phyloP scores from a whole-genome alignment of 2,888 invertebrate genomes.

The Fragum sueziense region DNA sequence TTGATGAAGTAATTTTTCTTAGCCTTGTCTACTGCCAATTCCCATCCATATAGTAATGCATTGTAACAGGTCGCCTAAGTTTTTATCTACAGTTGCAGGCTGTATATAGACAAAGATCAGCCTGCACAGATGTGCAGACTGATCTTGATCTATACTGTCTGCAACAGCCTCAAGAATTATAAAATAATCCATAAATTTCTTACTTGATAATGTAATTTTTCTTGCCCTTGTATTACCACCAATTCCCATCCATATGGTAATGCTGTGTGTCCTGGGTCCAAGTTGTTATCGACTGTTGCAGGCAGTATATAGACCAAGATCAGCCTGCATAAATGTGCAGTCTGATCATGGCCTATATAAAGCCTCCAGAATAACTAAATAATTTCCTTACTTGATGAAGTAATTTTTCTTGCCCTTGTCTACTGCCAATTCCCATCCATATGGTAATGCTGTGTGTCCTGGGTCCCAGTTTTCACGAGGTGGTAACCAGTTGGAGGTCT shows the following conservation, averaged over 20 bases:
- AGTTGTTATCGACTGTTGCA: too few species aligned
- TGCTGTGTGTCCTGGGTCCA: conserved; percentile 85
- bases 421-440: conserved; percentile 95
- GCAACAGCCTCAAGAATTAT: too few species aligned
- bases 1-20: conserved; percentile 95
- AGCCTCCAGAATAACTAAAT: too few species aligned
- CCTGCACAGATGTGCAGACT: too few species aligned
- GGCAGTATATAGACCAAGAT: too few species aligned
- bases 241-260: conserved; percentile 96
- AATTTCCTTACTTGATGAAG: conserved; percentile 95
- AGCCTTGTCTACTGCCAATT: conserved; percentile 91
- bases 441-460: conserved; percentile 87
- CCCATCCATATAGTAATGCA: conserved; percentile 94
- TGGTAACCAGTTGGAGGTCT: conserved; percentile 94
- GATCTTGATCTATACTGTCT: too few species aligned
- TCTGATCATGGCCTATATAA: too few species aligned
- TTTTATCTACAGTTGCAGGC: too few species aligned
- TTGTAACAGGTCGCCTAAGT: conserved; percentile 87
- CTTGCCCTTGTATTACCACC: conserved; percentile 90
- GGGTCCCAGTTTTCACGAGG: conserved; percentile 91
- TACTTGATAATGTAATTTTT: conserved; percentile 96
- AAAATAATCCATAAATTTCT: too few species aligned
- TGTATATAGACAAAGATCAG: too few species aligned
- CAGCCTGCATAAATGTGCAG: too few species aligned
- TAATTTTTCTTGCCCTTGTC: conserved; percentile 92